phyloP scores from a whole-genome alignment of 2,888 invertebrate genomes.

The Amphipoea lucens region DNA sequence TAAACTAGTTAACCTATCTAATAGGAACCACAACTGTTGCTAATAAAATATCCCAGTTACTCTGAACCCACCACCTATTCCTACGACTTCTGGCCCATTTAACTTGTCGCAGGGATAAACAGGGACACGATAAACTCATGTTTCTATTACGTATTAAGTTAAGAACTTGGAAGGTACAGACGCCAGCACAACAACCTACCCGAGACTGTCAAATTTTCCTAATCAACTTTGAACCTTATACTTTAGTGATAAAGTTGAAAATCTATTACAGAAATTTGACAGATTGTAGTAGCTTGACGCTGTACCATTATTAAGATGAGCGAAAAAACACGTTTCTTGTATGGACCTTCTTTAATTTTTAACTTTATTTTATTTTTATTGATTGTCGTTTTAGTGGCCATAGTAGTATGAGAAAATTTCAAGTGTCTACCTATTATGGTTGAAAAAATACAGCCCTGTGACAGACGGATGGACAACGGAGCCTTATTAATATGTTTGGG shows the following conservation, averaged over 20 bases:
- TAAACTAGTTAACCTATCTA: no score
- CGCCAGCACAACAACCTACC: no score
- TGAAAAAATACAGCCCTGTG: background rate
- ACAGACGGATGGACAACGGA: background rate
- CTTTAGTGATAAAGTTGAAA: no score
- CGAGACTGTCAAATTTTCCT: no score
- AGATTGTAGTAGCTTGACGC: no score
- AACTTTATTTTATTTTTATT: no score
- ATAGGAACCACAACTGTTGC: no score
- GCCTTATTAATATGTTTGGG: background rate
- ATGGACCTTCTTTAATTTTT: background rate
- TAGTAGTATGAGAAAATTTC: background rate
- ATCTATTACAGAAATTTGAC: no score
- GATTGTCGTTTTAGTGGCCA: background rate
- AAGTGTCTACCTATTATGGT: background rate
- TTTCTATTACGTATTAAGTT: conserved; percentile 28
- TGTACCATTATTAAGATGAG: background rate
- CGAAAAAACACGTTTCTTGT: background rate
- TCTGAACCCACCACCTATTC: conserved; percentile 21
- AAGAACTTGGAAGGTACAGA: background rate
- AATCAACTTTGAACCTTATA: no score
- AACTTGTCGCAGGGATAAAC: conserved; percentile 21
- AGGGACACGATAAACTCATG: conserved; percentile 27
- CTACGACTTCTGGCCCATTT: conserved; percentile 39
- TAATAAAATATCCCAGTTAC: background rate